phyloP scores from a whole-genome alignment of 2,797 vertebrate species.

The Clarias platycephalus region DNA sequence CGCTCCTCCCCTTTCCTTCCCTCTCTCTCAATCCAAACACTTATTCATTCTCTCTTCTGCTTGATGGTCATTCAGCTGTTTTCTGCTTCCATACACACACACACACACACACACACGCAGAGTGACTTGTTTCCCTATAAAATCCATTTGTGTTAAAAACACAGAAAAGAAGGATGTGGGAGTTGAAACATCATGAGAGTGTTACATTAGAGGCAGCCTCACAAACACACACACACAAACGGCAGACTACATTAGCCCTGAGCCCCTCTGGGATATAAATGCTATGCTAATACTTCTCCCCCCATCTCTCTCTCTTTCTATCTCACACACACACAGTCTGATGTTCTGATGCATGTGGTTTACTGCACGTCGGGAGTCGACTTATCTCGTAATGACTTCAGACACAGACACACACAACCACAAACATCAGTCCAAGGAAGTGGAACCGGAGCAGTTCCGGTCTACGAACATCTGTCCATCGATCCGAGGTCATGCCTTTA shows the following conservation, averaged over 20 bases:
- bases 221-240: background rate
- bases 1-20: constrained; percentile 63
- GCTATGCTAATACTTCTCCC: constrained; percentile 12
- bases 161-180: background rate
- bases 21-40: background rate
- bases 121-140: background rate
- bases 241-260: constrained; percentile 31
- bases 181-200: background rate
- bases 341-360: background rate
- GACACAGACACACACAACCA: background rate
- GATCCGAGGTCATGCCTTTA: background rate
- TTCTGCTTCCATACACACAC: background rate
- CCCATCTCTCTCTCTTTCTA: constrained; percentile 51
- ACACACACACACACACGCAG: background rate
- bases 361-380: no score
- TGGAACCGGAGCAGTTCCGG: background rate
- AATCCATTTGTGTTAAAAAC: background rate
- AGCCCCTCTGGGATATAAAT: constrained; percentile 15
- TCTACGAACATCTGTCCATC: constrained; percentile 4
- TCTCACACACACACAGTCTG: background rate
- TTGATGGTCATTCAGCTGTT: background rate
- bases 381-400: background rate
- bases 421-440: constrained; percentile 10
- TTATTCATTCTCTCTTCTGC: constrained; percentile 15
- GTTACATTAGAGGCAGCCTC: background rate